phyloP scores from a whole-genome alignment of 53 echinoderm and acorn worm genomes.

The Luidia sarsii region DNA sequence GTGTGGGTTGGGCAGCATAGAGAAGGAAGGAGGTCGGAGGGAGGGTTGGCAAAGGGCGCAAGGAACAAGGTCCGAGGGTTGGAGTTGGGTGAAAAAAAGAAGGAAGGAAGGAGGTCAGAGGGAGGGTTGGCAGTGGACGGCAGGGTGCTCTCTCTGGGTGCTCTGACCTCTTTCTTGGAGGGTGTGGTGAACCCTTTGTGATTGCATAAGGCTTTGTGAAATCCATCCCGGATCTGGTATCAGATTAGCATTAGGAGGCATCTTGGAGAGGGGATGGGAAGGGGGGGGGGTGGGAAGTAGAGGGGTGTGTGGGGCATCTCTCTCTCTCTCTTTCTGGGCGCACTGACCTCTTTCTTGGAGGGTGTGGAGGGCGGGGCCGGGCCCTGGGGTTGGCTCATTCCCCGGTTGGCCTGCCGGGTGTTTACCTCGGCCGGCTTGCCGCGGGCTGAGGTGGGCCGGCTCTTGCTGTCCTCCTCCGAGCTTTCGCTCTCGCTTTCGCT shows the following conservation, averaged over 20 bases:
- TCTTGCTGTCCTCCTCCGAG: constrained; percentile 86
- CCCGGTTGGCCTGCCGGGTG: constrained; percentile 62
- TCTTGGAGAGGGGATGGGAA: too few relatives aligned
- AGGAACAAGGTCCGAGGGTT: too few relatives aligned
- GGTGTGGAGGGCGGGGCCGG: constrained; percentile 66
- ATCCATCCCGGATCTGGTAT: too few relatives aligned
- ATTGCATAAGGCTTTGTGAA: too few relatives aligned
- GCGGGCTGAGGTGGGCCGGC: constrained; percentile 52
- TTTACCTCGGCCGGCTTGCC: constrained; percentile 50
- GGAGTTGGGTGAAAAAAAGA: too few relatives aligned
- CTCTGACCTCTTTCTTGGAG: constrained; percentile 88
- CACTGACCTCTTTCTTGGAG: constrained; percentile 89
- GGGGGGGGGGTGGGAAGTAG: too few relatives aligned
- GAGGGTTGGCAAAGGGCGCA: too few relatives aligned
- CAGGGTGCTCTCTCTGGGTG: not conserved
- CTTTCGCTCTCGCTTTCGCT: constrained; percentile 83
- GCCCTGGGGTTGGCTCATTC: constrained; percentile 60
- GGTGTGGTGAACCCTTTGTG: constrained; percentile 59
- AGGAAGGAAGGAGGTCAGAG: too few relatives aligned
- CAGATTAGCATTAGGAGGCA: too few relatives aligned
- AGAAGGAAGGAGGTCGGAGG: too few relatives aligned
- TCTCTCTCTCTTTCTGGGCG: not conserved
- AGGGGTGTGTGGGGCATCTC: too few relatives aligned
- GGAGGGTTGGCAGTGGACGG: not conserved
- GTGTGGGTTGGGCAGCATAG: too few relatives aligned